Evolutionary conservation across 2,797 vertebrate genomes (phyloP).

Genomic region (Mormyrus proboscirostris): DNA sequence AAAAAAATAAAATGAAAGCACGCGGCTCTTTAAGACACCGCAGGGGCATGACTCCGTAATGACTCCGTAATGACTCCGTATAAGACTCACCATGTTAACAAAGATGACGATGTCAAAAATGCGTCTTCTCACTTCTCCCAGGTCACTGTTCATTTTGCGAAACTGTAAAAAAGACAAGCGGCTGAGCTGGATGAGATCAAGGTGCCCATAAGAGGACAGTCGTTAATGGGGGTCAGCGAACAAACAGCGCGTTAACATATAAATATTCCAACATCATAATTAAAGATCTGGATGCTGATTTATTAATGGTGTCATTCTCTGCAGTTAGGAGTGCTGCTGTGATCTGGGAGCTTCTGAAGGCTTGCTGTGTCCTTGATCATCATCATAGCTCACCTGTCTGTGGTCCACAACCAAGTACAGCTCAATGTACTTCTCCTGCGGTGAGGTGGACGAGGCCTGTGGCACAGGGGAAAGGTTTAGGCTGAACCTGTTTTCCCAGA

Average conservation of each 20-base stretch:
- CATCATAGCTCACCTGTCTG: background rate
- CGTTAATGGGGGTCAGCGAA: background rate
- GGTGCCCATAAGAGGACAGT: background rate
- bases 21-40: background rate
- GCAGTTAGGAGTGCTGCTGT: background rate
- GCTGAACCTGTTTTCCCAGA: background rate
- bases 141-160: background rate
- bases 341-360: background rate
- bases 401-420: background rate
- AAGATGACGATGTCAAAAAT: background rate
- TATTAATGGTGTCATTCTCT: background rate
- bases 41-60: background rate
- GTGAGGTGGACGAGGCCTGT: background rate
- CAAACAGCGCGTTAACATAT: background rate
- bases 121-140: background rate
- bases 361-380: background rate
- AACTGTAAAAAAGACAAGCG: background rate
- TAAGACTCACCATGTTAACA: background rate
- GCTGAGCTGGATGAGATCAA: background rate
- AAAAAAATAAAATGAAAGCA: background rate
- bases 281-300: background rate
- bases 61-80: too few relatives aligned
- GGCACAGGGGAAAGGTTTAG: background rate
- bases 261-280: background rate
- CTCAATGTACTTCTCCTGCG: background rate